Evolutionary conservation across 37 sponge, comb jelly and placozoan species (phyloP).

Genomic region (Hexactinellida sp.): DNA sequence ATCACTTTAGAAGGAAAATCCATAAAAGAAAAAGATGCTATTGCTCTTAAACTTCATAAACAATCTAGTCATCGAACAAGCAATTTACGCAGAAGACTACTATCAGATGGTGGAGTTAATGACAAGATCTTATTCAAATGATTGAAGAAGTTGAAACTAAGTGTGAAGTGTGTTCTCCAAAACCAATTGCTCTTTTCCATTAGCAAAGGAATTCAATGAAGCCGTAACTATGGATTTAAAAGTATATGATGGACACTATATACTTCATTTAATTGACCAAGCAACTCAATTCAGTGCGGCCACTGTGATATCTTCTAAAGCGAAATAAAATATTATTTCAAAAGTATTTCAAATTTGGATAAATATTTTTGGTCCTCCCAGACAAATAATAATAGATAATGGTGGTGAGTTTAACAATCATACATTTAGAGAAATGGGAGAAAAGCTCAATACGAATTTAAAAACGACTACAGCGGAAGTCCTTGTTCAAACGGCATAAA

Average conservation of each 20-base stretch:
- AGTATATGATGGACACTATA: background rate
- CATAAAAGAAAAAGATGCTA: background rate
- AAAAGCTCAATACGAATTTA: too few species aligned
- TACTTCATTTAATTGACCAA: too few species aligned
- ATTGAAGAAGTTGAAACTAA: background rate
- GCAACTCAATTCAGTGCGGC: too few species aligned
- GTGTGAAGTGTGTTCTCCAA: background rate
- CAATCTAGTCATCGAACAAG: background rate
- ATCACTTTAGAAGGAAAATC: background rate
- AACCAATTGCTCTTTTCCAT: background rate
- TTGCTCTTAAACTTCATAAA: background rate
- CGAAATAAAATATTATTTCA: too few species aligned
- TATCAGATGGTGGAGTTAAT: background rate
- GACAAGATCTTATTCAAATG: background rate
- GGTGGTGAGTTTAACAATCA: too few species aligned
- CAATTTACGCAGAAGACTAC: background rate
- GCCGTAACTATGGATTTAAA: background rate
- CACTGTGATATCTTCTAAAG: too few species aligned
- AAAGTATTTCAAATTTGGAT: too few species aligned
- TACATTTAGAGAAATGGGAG: too few species aligned
- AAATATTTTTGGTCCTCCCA: too few species aligned
- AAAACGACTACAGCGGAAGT: too few species aligned
- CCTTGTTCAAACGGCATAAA: too few species aligned
- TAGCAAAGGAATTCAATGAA: background rate
- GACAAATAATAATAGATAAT: too few species aligned